phyloP scores from a whole-genome alignment of 2,797 vertebrate genomes.

The Coreius guichenoti region DNA sequence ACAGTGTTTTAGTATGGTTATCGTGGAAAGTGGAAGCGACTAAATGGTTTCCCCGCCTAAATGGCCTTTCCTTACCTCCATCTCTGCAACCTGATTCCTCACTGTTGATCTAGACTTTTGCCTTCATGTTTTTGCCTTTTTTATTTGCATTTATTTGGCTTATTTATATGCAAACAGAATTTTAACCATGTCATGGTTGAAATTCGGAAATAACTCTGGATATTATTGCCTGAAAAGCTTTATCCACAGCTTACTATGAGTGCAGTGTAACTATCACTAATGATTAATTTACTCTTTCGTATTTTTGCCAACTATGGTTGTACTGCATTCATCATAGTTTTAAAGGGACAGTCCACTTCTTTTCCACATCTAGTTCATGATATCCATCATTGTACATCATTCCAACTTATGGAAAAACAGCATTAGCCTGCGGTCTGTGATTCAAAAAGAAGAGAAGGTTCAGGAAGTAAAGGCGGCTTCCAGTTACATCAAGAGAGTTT shows the following conservation, averaged over 20 bases:
- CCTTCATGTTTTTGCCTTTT: conserved; percentile 75
- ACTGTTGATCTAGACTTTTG: conserved; percentile 78
- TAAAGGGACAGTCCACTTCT: conserved; percentile 27
- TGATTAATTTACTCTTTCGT: conserved; percentile 4
- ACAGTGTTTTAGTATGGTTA: background rate
- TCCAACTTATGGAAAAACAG: conserved; percentile 34
- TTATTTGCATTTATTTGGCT: conserved; percentile 77
- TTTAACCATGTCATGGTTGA: conserved; percentile 80
- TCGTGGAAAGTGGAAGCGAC: conserved; percentile 8
- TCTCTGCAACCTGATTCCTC: conserved; percentile 75
- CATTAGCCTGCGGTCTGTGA: conserved; percentile 43
- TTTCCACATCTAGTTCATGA: conserved; percentile 45
- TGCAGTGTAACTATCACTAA: conserved; percentile 49
- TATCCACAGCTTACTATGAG: conserved; percentile 64
- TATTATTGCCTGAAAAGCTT: conserved; percentile 59
- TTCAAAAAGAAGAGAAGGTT: background rate
- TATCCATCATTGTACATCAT: conserved; percentile 26
- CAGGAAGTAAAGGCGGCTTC: background rate
- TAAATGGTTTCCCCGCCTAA: conserved; percentile 72
- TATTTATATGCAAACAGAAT: conserved; percentile 82
- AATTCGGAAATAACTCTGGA: conserved; percentile 80
- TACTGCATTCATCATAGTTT: conserved; percentile 37
- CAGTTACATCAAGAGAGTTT: background rate
- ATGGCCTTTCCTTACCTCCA: conserved; percentile 73
- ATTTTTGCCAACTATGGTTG: conserved; percentile 17